A percentile compares a stretch with the other conserved stretches of the same genome.
Conservation (phyloP, 2,113 vertebrate genomes). For the Mastomys natalensis region DNA sequence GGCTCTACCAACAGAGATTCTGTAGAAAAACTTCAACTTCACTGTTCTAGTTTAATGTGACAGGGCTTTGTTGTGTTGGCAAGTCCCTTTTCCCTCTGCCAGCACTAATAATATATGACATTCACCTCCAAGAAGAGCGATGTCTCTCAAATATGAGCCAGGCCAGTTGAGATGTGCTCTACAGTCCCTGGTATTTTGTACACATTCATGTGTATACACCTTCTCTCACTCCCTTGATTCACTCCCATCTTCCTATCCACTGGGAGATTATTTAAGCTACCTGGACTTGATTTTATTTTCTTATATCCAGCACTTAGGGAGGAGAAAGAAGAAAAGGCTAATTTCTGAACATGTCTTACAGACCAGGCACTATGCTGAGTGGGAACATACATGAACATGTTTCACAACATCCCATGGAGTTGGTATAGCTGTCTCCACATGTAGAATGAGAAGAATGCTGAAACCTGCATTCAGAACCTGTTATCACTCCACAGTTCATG, state of each 20-base stretch:
- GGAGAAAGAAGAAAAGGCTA: neutral
- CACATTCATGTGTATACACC: rapidly evolving
- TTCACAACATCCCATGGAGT: neutral
- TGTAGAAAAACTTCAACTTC: neutral
- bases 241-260: neutral
- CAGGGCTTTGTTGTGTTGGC: neutral
- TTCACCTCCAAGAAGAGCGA: neutral
- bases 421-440: neutral
- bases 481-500: neutral
- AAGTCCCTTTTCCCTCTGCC: neutral
- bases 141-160: rapidly evolving
- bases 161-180: neutral
- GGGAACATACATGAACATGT: neutral
- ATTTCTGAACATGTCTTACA: neutral
- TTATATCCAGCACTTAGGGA: neutral
- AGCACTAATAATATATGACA: neutral
- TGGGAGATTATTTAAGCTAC: neutral
- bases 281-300: neutral
- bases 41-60: neutral
- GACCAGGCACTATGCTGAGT: neutral
- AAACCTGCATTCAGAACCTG: neutral
- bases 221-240: neutral
- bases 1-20: neutral
- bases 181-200: neutral
- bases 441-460: neutral